These are phyloP conservation scores for Laodelphax striatellus DNA, from an alignment of 1,140 invertebrate species.

Conservation along the genomic window DNA sequence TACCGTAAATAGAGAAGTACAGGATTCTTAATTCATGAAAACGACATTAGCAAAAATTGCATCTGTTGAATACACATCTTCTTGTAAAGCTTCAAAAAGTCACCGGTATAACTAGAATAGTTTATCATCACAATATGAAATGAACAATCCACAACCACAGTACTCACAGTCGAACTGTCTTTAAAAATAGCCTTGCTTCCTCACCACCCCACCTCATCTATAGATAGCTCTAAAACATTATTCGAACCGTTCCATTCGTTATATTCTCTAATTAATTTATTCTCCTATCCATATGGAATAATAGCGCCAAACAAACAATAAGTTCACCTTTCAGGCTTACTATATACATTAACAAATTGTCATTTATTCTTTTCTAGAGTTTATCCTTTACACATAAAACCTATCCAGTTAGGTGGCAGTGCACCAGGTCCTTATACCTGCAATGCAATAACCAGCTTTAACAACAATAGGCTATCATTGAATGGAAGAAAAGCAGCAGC, in stretches of 20 bases:
- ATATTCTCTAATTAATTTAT: not conserved
- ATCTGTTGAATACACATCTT: conserved; percentile 12
- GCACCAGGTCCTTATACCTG: not conserved
- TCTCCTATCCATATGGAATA: not conserved
- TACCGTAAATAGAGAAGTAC: not conserved
- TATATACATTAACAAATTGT: conserved; percentile 1
- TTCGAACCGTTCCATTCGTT: not conserved
- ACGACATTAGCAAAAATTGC: conserved; percentile 14
- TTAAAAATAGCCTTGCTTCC: not conserved
- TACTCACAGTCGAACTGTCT: not conserved
- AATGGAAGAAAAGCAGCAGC: not conserved
- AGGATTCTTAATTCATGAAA: conserved; percentile 12
- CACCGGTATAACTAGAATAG: conserved; percentile 12
- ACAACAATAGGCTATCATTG: not conserved
- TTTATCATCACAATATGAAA: conserved; percentile 13
- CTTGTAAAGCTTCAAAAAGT: conserved; percentile 15
- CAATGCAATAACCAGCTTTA: not conserved
- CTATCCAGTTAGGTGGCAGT: not conserved
- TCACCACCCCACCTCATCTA: not conserved
- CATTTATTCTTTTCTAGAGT: not conserved
- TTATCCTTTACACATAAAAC: not conserved
- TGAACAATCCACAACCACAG: conserved; percentile 12
- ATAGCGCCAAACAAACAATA: not conserved
- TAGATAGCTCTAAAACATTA: not conserved
- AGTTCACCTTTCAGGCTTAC: not conserved